Conservation (phyloP, 2,797 vertebrate species). For the Semotilus atromaculatus region DNA sequence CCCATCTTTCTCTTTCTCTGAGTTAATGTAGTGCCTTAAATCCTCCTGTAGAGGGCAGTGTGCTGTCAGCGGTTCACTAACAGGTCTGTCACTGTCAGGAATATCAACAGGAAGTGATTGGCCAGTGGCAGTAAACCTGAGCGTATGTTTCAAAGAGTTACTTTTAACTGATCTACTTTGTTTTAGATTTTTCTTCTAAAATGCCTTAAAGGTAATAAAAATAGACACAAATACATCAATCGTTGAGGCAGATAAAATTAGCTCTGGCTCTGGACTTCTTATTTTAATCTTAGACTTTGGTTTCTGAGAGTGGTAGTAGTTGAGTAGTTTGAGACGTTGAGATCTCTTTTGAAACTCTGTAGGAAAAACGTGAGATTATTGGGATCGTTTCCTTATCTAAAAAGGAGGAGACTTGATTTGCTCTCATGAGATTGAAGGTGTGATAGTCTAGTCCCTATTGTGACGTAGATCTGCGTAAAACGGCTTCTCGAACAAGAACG, state of each 20-base stretch:
- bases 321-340: neutral
- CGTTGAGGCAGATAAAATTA: slow-evolving; percentile 6
- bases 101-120: neutral
- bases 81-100: neutral
- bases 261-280: slow-evolving; percentile 1
- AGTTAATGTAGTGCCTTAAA: neutral
- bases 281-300: neutral
- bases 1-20: neutral
- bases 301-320: no score
- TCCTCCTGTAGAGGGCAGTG: slow-evolving; percentile 28
- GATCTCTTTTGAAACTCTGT: neutral
- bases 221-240: neutral
- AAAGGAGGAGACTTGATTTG: neutral
- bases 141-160: neutral
- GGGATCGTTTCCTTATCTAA: neutral
- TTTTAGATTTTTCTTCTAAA: neutral
- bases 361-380: neutral
- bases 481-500: neutral
- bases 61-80: neutral
- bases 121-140: neutral
- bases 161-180: neutral
- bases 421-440: neutral
- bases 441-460: neutral
- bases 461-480: neutral
- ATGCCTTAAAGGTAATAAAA: neutral